These are phyloP conservation scores for Glomeris maerens DNA, from an alignment of 1,140 invertebrate genomes.

Conservation along the genomic window DNA sequence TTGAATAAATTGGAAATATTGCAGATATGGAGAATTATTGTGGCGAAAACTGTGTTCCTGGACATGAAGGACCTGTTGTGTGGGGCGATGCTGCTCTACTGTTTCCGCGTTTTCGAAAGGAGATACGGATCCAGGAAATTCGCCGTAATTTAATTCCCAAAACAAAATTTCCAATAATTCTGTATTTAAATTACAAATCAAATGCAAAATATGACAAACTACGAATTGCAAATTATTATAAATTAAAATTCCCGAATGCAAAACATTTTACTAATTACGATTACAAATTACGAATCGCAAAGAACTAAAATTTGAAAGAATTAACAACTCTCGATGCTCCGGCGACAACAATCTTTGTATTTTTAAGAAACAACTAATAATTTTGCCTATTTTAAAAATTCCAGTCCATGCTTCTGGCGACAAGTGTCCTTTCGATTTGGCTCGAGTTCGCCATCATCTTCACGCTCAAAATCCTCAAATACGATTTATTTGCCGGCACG, in stretches of 20 bases:
- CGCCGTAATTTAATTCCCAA: slow-evolving; percentile 21
- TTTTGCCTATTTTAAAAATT: too few relatives aligned
- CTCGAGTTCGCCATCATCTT: slow-evolving; percentile 30
- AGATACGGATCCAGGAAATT: slow-evolving; percentile 41
- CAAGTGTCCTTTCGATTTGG: slow-evolving; percentile 30
- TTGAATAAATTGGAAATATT: slow-evolving; percentile 5
- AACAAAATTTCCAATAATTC: neutral
- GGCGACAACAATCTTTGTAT: slow-evolving; percentile 2
- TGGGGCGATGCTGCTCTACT: slow-evolving; percentile 38
- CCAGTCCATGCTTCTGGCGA: slow-evolving; percentile 34
- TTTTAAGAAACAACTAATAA: too few relatives aligned
- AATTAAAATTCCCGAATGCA: neutral
- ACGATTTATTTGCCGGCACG: slow-evolving; percentile 26
- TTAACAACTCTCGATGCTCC: too few relatives aligned
- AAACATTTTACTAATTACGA: too few relatives aligned
- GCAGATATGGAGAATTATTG: slow-evolving; percentile 36
- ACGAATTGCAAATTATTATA: neutral
- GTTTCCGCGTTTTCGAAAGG: slow-evolving; percentile 41
- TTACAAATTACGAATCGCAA: too few relatives aligned
- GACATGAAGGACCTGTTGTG: slow-evolving; percentile 40
- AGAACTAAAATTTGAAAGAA: too few relatives aligned
- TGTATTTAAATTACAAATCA: too few relatives aligned
- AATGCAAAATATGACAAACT: too few relatives aligned
- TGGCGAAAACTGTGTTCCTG: slow-evolving; percentile 35
- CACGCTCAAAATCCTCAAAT: slow-evolving; percentile 24